phyloP scores from a whole-genome alignment of 1,140 invertebrate species.

The Drosophila seguyi region DNA sequence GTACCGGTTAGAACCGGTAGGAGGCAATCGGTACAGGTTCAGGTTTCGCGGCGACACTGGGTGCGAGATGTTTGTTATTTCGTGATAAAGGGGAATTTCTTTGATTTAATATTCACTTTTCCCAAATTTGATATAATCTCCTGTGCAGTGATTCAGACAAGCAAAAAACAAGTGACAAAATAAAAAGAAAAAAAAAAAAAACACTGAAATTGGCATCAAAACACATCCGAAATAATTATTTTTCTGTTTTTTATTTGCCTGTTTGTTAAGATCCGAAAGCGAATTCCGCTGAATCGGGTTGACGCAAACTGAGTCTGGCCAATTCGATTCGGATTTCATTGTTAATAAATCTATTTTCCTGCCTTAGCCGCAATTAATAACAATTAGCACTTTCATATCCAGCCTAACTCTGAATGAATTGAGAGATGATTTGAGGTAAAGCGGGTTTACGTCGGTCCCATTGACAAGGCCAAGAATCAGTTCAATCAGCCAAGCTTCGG shows the following conservation, averaged over 20 bases:
- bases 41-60: constrained; percentile 34
- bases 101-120: background rate
- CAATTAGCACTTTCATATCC: constrained; percentile 43
- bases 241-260: constrained; percentile 27
- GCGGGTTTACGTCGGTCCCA: constrained; percentile 7
- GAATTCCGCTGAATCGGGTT: constrained; percentile 37
- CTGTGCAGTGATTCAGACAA: constrained; percentile 9
- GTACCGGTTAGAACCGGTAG: constrained; percentile 70
- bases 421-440: constrained; percentile 3
- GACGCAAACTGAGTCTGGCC: constrained; percentile 29
- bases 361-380: constrained; percentile 38
- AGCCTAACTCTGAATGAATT: constrained; percentile 41
- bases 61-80: constrained; percentile 15
- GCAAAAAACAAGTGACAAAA: constrained; percentile 25
- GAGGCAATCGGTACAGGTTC: constrained; percentile 52
- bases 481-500: background rate
- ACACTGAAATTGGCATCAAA: background rate
- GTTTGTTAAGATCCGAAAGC: constrained; percentile 22
- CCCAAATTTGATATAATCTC: constrained; percentile 9
- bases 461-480: constrained; percentile 29
- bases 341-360: constrained; percentile 63
- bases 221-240: constrained; percentile 28
- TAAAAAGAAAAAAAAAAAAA: background rate
- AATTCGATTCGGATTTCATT: constrained; percentile 45
- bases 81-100: constrained; percentile 21